Base-by-base conservation (phyloP, 2,888 invertebrate species). In the Tetramorium bicarinatum region DNA sequence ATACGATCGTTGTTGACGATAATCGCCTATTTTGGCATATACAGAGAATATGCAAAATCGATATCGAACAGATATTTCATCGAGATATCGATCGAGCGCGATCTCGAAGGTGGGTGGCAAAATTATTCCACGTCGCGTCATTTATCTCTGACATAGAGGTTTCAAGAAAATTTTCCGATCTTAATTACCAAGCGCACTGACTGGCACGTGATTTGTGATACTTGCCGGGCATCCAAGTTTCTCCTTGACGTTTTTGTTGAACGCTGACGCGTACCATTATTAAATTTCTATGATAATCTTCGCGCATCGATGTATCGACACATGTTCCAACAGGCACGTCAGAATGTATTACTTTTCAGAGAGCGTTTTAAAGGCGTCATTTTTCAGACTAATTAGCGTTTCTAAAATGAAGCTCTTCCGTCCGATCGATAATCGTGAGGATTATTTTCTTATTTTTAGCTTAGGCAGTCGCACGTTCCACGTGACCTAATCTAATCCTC, bases 401-500 rank as follows among this genome's bases (percentile, higher is more conserved):
- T 8, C 54, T 34, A n/a, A 9, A 54, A 0, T n/a, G 15, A n/a
- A 29, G 21, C 69, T 29, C 29, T 11, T 21, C 41, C 3, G 2
- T 9, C 18, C 41, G 15, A 77, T 67, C 54, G 29, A 67, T 66
- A 77, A 67, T 56, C 15, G 44, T 25, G n/a, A 56, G n/a, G 15
- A 77, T 54, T 15, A 66, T 54, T 56, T 64, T 66, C 25, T 56
- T 64, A 85, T 87, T 66, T 84, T 71, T 82, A 69, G 34, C 38
- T 52, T 87, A 34, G 71, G 54, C 72, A 54, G 66, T 15, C 54
- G 29, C 44, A 11, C 25, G 41, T 77, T 71, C 62, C 29, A 44
- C 56, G 44, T 84, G 82, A 87, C 80, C 80, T 64, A 81, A 82
- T 84, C 82, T 64, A 83, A 77, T 80, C 71, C 72, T 59, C 47